A percentile compares a stretch with the other conserved stretches of the same genome.
These are phyloP conservation scores for Oceanites oceanicus DNA, from an alignment of 2,113 vertebrate species.

Conservation along the genomic window DNA sequence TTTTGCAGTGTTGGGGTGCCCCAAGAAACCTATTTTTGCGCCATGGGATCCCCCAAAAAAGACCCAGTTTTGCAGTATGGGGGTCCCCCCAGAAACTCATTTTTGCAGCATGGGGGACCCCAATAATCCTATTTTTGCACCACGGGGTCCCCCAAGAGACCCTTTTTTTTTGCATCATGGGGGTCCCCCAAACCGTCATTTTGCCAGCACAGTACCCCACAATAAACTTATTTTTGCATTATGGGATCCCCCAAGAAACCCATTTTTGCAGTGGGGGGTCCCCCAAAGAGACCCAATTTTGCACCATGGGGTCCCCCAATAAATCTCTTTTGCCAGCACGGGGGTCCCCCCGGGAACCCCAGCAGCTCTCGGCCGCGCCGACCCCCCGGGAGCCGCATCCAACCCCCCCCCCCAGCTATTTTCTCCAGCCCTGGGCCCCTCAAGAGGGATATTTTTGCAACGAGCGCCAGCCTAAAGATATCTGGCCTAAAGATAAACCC, in stretches of 20 bases:
- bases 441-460: background rate
- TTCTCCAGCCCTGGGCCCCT: background rate
- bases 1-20: background rate
- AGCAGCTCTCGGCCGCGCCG: background rate
- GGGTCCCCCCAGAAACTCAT: background rate
- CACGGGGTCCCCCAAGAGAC: background rate
- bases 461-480: background rate
- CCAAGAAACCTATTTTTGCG: background rate
- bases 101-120: background rate
- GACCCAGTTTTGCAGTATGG: background rate
- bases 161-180: background rate
- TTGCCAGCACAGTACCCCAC: background rate
- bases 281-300: background rate
- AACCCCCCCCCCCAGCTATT: background rate
- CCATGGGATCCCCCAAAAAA: background rate
- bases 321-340: fast-evolving
- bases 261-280: background rate
- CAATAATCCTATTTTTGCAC: background rate
- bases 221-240: background rate
- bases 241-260: background rate
- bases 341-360: background rate
- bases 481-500: background rate
- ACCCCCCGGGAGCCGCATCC: too few relatives aligned
- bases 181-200: background rate
- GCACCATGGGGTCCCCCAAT: background rate